phyloP scores from a whole-genome alignment of 2,888 invertebrate genomes.

The Oasisia sp. region DNA sequence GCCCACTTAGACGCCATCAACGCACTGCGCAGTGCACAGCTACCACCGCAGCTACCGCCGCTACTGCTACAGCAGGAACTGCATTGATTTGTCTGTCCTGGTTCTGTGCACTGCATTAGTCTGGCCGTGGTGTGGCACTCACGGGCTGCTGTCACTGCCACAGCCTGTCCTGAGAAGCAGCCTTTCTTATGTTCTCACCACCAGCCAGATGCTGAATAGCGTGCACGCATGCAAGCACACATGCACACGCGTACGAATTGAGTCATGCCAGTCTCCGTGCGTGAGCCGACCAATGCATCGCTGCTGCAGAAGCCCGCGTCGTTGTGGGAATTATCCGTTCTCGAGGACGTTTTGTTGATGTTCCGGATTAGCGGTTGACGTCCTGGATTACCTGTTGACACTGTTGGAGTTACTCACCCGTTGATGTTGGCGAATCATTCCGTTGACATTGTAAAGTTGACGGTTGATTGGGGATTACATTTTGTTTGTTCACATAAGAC shows the following conservation, averaged over 20 bases:
- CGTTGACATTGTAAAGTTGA: background rate
- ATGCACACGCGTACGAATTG: background rate
- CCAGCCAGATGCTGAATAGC: background rate
- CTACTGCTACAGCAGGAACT: background rate
- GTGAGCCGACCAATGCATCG: background rate
- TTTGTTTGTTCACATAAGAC: too few species aligned
- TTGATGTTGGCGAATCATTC: background rate
- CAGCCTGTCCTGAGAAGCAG: background rate
- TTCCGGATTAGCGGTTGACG: background rate
- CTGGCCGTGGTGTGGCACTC: background rate
- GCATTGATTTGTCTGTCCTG: slow-evolving; percentile 6
- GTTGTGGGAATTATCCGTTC: background rate
- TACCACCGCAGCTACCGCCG: background rate
- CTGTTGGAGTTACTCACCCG: background rate
- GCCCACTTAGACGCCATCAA: background rate
- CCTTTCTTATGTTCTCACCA: background rate
- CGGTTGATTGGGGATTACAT: too few species aligned
- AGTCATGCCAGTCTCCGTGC: background rate
- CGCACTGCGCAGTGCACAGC: background rate
- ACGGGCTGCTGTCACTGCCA: background rate
- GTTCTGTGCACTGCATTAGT: background rate
- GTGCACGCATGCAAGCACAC: background rate
- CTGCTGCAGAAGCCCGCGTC: background rate
- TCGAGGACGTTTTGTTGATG: background rate
- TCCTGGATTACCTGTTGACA: background rate